A percentile compares a stretch with the other conserved stretches of the same genome.
Conservation (phyloP, 2,113 vertebrate species). For the Equus quagga region DNA sequence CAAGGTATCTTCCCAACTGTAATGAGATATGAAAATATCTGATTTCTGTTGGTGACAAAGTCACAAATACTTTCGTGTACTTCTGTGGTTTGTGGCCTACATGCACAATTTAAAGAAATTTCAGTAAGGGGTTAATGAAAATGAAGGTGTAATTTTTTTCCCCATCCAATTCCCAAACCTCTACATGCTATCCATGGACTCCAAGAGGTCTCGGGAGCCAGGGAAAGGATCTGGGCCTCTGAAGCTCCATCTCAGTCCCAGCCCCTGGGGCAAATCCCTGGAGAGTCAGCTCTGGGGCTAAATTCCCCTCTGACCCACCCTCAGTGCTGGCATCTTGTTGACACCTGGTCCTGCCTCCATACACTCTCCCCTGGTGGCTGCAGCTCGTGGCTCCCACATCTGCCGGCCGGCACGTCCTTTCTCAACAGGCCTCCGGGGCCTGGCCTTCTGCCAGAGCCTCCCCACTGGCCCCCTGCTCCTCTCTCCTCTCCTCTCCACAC, state of each 20-base stretch:
- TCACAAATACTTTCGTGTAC: neutral
- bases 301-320: neutral
- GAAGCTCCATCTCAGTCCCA: neutral
- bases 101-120: neutral
- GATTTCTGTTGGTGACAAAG: neutral
- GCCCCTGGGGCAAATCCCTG: neutral
- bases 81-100: neutral
- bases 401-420: neutral
- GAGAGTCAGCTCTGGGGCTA: neutral
- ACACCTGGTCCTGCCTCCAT: neutral
- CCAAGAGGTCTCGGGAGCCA: neutral
- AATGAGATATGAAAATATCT: neutral
- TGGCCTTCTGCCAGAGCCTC: neutral
- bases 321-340: neutral
- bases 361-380: neutral
- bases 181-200: neutral
- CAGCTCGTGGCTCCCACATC: neutral
- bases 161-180: neutral
- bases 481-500: neutral
- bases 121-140: neutral
- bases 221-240: neutral
- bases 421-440: rapidly evolving
- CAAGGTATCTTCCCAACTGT: neutral
- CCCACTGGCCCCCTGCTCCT: neutral
- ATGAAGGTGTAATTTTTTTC: neutral